Evolutionary conservation across 2,888 invertebrate genomes (phyloP).

Genomic region (Platerodrilus igneus): DNA sequence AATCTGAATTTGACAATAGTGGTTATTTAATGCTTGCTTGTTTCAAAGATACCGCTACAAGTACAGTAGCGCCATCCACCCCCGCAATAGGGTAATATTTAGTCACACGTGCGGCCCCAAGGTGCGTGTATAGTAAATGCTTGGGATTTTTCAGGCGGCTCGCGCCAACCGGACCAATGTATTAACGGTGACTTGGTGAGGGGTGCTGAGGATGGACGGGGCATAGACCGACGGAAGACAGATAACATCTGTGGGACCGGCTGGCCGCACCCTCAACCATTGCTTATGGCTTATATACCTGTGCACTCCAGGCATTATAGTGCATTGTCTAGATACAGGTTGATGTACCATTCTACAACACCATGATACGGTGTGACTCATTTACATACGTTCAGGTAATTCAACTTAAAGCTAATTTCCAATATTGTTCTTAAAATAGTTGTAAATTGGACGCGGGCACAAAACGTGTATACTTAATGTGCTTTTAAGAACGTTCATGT

Average conservation of each 20-base stretch:
- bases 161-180: constrained; percentile 31
- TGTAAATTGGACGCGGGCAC: no score
- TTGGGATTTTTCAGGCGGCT: constrained; percentile 37
- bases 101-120: constrained; percentile 37
- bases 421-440: no score
- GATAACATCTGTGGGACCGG: constrained; percentile 41
- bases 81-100: constrained; percentile 34
- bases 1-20: constrained; percentile 15
- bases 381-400: constrained; percentile 24
- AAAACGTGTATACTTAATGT: no score
- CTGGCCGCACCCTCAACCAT: constrained; percentile 39
- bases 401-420: no score
- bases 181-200: constrained; percentile 31
- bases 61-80: constrained; percentile 25
- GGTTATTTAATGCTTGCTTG: constrained; percentile 23
- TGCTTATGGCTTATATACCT: constrained; percentile 34
- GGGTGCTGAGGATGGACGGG: constrained; percentile 34
- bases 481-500: no score
- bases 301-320: constrained; percentile 33
- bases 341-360: constrained; percentile 30
- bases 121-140: constrained; percentile 37
- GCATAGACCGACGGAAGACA: constrained; percentile 37
- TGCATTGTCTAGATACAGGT: constrained; percentile 34
- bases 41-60: constrained; percentile 25
- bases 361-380: constrained; percentile 23